Percentiles rank a stretch among this genome's conserved stretches.
These are phyloP conservation scores for Aspiorhynchus laticeps DNA, from an alignment of 2,113 vertebrate genomes.

Conservation along the genomic window DNA sequence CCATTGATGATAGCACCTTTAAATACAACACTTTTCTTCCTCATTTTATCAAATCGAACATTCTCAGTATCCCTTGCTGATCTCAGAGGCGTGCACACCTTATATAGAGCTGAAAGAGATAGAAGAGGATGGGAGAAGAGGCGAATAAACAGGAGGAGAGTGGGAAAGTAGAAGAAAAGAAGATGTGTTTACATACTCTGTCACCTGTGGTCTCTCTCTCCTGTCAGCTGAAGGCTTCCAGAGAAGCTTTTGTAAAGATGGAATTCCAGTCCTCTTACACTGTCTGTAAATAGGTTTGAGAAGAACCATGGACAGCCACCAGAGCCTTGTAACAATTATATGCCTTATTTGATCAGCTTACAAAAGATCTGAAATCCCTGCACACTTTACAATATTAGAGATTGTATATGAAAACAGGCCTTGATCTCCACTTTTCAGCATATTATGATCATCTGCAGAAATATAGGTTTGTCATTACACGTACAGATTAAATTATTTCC, in stretches of 20 bases:
- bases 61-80: constrained; percentile 1
- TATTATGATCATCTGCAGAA: background rate
- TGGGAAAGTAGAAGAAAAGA: constrained; percentile 36
- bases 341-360: constrained; percentile 34
- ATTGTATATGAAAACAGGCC: background rate
- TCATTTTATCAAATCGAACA: background rate
- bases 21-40: background rate
- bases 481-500: background rate
- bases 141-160: constrained; percentile 20
- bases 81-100: constrained; percentile 54
- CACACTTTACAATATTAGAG: background rate
- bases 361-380: background rate
- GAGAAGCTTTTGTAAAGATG: constrained; percentile 33
- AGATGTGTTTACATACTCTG: constrained; percentile 48
- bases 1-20: background rate
- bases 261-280: constrained; percentile 35
- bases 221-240: constrained; percentile 44
- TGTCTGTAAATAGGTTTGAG: constrained; percentile 46
- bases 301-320: constrained; percentile 4
- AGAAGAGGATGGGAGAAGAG: background rate
- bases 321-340: background rate
- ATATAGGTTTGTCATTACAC: background rate
- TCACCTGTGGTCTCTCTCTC: constrained; percentile 38
- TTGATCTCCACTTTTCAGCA: background rate
- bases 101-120: constrained; percentile 65